phyloP scores from a whole-genome alignment of 2,113 vertebrate genomes.

The Pygoscelis adeliae region DNA sequence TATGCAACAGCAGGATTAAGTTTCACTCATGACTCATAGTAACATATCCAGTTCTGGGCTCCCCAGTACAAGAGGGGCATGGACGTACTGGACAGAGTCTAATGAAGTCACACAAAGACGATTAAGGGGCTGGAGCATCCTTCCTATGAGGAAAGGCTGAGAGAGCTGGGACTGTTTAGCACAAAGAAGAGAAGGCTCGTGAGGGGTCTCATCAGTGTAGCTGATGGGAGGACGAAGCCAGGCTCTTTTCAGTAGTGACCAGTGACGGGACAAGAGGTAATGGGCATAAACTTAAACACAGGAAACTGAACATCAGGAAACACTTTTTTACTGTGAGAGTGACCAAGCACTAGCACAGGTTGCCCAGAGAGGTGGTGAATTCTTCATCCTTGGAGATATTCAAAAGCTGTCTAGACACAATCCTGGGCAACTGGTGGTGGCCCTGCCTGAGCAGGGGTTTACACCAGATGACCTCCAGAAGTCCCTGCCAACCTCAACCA shows the following conservation, averaged over 20 bases:
- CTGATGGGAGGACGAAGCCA: background rate
- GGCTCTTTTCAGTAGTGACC: background rate
- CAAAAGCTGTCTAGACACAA: background rate
- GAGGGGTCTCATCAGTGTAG: background rate
- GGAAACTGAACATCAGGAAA: background rate
- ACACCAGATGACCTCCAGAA: background rate
- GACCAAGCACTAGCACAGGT: background rate
- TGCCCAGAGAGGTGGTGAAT: background rate
- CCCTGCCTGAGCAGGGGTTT: background rate
- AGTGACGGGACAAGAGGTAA: background rate
- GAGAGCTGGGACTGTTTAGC: background rate
- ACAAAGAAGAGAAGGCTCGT: background rate
- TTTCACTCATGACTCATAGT: background rate
- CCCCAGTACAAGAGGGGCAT: background rate
- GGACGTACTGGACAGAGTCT: background rate
- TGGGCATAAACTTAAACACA: background rate
- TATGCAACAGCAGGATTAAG: slow-evolving; percentile 7
- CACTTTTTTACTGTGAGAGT: background rate
- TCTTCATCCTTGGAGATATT: background rate
- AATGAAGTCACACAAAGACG: background rate
- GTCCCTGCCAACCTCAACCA: background rate
- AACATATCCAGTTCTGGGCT: background rate
- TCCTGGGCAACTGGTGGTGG: background rate
- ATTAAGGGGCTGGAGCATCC: background rate
- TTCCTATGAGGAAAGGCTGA: background rate